Base-by-base conservation (phyloP, 1,140 invertebrate species). In the Parapsyche elsis region DNA sequence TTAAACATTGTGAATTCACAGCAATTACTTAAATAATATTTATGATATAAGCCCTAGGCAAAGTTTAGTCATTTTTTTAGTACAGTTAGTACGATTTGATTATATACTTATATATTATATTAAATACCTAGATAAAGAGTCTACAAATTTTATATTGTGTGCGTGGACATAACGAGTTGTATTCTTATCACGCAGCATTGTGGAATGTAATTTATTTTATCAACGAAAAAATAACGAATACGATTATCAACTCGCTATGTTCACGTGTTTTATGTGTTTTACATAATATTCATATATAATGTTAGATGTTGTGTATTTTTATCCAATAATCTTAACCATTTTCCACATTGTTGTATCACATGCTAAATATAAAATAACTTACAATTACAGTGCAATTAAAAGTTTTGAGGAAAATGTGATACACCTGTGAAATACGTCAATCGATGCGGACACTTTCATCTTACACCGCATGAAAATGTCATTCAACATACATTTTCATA, bases 11-110 rank as follows among this genome's bases (percentile, higher is more conserved):
- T 57, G 61, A 16, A 26, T 67, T n/a, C 70, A 71, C 46, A 67
- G 19, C n/a, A n/a, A n/a, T n/a, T n/a, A n/a, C n/a, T n/a, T n/a
- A 67, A 5, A 67, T 16, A 57, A 71, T 71, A 26, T 77, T 64
- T 5, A 64, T 64, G 73, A 77, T 21, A 64, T 38, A 75, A 67
- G 79, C 79, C 23, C 21, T 80, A 80, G 79, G 79, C 79, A 70
- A 30, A 53, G n/a, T 49, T 75, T 80, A 80, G 79, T 80, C 71
- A 59, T 76, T 24, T 80, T n/a, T 70, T 10, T 26, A 67, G 24
- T 67, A 45, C 46, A 30, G 70, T 9, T 59, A 79, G 70, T 14
- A 30, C 23, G 24, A 16, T 49, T 23, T 45, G 38, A 71, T n/a
- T 71, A 71, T 16, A 71, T 23, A 70, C 19, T 67, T 46, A n/a